Evolutionary conservation across 2,797 vertebrate genomes (phyloP).

Genomic region (Parambassis ranga): DNA sequence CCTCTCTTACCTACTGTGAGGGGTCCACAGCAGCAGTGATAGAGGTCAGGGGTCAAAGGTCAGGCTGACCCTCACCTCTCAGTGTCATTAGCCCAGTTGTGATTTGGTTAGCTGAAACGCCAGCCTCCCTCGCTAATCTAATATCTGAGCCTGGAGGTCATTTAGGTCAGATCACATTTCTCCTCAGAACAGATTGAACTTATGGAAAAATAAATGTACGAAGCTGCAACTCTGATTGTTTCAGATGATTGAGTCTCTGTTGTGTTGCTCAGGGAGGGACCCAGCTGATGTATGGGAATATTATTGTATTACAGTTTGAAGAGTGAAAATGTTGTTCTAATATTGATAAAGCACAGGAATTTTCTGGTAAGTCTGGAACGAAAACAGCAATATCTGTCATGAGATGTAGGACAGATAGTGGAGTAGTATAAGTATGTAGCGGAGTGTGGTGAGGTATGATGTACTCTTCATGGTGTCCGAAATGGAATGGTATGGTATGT

Average conservation of each 20-base stretch:
- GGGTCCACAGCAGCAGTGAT: slow-evolving; percentile 9
- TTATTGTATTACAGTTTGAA: slow-evolving; percentile 38
- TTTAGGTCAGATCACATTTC: slow-evolving; percentile 70
- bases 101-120: slow-evolving; percentile 74
- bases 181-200: slow-evolving; percentile 63
- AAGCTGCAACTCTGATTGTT: slow-evolving; percentile 35
- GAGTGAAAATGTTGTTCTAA: slow-evolving; percentile 12
- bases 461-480: too few relatives aligned
- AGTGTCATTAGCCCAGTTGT: slow-evolving; percentile 62
- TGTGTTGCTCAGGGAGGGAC: slow-evolving; percentile 2
- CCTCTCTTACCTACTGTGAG: background rate
- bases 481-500: too few relatives aligned
- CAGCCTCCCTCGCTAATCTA: slow-evolving; percentile 66
- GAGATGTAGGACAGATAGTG: background rate
- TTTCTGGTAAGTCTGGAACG: background rate
- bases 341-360: slow-evolving; percentile 57
- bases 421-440: too few relatives aligned
- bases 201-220: slow-evolving; percentile 53
- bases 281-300: slow-evolving; percentile 25
- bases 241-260: slow-evolving; percentile 35
- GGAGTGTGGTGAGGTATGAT: too few relatives aligned
- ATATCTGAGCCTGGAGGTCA: slow-evolving; percentile 61
- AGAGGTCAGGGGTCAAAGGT: slow-evolving; percentile 53
- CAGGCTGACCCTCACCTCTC: slow-evolving; percentile 62
- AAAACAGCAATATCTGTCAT: background rate